Conservation (phyloP, 2,113 vertebrate genomes). For the human (Homo sapiens) region GRCh38 chr12:27521001-27521500, state of each 20-base stretch:
- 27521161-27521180: conserved; percentile 43
- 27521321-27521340: background rate
- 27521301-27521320: background rate
- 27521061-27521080: background rate
- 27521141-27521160: background rate
- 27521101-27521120: background rate
- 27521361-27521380: background rate
- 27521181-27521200: conserved; percentile 56
- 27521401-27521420: background rate
- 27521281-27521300: conserved; percentile 43
- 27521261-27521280: conserved; percentile 51
- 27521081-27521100: background rate
- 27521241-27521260: conserved; percentile 74
- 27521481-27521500: background rate
- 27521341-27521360: background rate
- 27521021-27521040: background rate
- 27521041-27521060: background rate
- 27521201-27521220: conserved; percentile 67
- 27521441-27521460: background rate
- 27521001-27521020: background rate
- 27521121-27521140: background rate
- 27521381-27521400: background rate
- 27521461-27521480: background rate
- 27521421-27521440: background rate
- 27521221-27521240: conserved; percentile 60